Percentiles rank a stretch among this genome's conserved stretches.
phyloP scores from a whole-genome alignment of 2,113 vertebrate species.

The Centropus bengalensis region DNA sequence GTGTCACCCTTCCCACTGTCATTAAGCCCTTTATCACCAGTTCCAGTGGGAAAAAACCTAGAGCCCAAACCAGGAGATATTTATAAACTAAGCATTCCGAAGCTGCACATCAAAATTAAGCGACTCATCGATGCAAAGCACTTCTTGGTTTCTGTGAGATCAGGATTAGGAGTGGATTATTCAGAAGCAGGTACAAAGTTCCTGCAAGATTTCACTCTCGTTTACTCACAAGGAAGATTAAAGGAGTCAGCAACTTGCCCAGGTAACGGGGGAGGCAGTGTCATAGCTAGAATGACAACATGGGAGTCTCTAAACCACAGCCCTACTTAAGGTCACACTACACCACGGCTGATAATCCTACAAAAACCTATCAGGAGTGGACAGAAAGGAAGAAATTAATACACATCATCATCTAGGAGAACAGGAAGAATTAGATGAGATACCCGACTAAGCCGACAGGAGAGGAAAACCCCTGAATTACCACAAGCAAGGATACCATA shows the following conservation, averaged over 20 bases:
- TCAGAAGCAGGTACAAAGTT: conserved; percentile 4
- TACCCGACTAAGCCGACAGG: background rate
- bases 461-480: conserved; percentile 42
- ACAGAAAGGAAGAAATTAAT: conserved; percentile 30
- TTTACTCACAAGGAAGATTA: background rate
- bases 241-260: conserved; percentile 44
- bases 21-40: background rate
- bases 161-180: conserved; percentile 28
- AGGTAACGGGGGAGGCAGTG: background rate
- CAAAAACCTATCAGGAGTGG: background rate
- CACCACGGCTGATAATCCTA: background rate
- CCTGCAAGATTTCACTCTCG: conserved; percentile 41
- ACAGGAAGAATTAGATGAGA: background rate
- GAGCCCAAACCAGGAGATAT: background rate
- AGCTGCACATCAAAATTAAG: background rate
- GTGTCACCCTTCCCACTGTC: background rate
- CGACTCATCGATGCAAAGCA: conserved; percentile 26
- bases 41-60: background rate
- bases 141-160: conserved; percentile 31
- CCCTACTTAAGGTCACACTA: background rate
- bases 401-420: background rate
- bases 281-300: conserved; percentile 54
- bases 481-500: conserved; percentile 30
- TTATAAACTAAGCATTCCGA: background rate
- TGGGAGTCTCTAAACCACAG: conserved; percentile 33